Conservation (phyloP, 2,113 vertebrate genomes). For the Callorhinus ursinus region DNA sequence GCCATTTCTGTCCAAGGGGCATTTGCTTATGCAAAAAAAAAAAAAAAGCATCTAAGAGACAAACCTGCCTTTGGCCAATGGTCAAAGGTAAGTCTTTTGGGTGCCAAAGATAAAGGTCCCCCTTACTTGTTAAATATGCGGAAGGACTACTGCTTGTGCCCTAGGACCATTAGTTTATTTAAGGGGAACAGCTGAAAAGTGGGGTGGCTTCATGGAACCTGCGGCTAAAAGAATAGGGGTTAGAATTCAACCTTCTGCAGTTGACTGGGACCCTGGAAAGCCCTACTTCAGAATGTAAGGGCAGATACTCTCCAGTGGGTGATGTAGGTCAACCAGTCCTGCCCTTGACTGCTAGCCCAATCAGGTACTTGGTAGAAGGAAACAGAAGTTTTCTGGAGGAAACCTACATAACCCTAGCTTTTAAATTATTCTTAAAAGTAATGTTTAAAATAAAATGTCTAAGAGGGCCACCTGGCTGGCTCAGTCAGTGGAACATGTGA, state of each 20-base stretch:
- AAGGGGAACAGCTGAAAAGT: background rate
- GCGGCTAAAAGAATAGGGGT: background rate
- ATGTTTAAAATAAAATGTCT: conserved; percentile 10
- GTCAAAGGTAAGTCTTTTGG: background rate
- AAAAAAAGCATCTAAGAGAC: background rate
- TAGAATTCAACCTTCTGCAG: background rate
- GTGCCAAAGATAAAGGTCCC: background rate
- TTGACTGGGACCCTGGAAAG: background rate
- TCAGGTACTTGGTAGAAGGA: background rate
- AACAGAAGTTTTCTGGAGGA: background rate
- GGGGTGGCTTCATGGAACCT: background rate
- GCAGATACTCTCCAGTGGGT: background rate
- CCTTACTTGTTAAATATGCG: background rate
- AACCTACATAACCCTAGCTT: background rate
- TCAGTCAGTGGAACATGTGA: background rate
- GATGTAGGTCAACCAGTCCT: background rate
- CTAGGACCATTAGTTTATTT: background rate
- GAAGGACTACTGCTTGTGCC: background rate
- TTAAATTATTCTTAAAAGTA: background rate
- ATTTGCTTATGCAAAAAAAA: conserved; percentile 14
- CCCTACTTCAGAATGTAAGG: background rate
- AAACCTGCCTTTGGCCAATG: conserved; percentile 9
- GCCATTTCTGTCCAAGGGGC: background rate
- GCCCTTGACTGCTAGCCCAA: background rate
- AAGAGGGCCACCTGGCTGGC: background rate